Conservation (phyloP, 2,113 vertebrate genomes). For the Myrmecobius fasciatus region DNA sequence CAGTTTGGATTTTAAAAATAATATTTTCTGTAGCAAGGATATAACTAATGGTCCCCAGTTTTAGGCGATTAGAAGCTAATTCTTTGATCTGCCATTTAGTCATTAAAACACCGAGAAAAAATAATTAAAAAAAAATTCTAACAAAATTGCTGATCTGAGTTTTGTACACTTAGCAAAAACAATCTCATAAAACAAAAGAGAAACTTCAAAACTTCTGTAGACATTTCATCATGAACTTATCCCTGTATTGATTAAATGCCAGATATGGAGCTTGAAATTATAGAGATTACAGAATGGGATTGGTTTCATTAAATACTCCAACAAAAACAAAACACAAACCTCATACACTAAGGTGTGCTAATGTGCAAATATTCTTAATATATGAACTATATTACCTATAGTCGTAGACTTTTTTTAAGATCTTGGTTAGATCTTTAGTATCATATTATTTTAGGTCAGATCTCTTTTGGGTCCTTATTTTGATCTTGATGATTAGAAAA, state of each 20-base stretch:
- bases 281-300: background rate
- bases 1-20: conserved; percentile 16
- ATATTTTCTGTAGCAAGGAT: background rate
- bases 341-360: background rate
- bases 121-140: background rate
- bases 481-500: conserved; percentile 47
- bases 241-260: conserved; percentile 3
- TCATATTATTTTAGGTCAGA: background rate
- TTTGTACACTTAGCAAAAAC: background rate
- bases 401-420: background rate
- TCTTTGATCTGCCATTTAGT: conserved; percentile 2
- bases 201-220: background rate
- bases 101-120: background rate
- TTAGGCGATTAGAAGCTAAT: background rate
- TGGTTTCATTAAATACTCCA: background rate
- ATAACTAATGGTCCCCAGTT: conserved; percentile 13
- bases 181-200: background rate
- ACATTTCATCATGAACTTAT: background rate
- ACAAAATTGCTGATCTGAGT: background rate
- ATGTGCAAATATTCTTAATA: background rate
- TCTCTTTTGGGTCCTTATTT: conserved; percentile 36
- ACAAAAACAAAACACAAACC: background rate
- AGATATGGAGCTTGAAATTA: background rate
- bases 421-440: conserved; percentile 43
- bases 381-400: background rate